Base-by-base conservation (phyloP, 2,113 vertebrate genomes). In the Engraulis encrasicolus region DNA sequence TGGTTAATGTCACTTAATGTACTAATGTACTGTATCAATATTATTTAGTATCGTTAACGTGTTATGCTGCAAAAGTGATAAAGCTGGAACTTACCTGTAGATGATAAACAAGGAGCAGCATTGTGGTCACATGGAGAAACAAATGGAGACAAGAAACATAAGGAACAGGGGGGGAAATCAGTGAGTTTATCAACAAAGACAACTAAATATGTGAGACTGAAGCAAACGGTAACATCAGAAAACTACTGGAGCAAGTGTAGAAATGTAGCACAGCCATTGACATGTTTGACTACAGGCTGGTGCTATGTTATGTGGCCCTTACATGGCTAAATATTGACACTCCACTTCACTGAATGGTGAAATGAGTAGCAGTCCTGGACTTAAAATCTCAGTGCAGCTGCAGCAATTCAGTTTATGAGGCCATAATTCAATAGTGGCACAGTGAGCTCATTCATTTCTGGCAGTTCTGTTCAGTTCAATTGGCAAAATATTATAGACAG, bases 31-130 rank as follows among this genome's bases (percentile, higher is more conserved):
- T 12, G 27, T 14, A 66, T 66, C 58, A 45, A 45, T 37, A 36
- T n/a, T 45, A 7, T 58, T 36, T 78, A 18, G 78, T 23, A 31
- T 12, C 23, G 9, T 20, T 50, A 82, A 80, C n/a, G n/a, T 78
- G n/a, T 61, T 3, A 81, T 20, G 23, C 40, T 0, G 20, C 34
- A n/a, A 34, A 81, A 61, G 27, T 50, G 19, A 80, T 66, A 50
- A n/a, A 20, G 77, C 45, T 0, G 52, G 71, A 66, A 66, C n/a
- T 11, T 61, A 81, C 71, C 83, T 50, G 66, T 45, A 54, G 27
- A 66, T 40, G 49, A n/a, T 84, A 49, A 78, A 52, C 40, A 81
- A 14, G 9, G 58, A 27, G 58, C 2, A 23, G 54, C 20, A n/a
- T 1, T 20, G 6, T 58, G 58, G 58, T 66, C 31, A 66, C 27